A percentile compares a stretch with the other conserved stretches of the same genome.
Evolutionary conservation across 2,113 vertebrate species (phyloP).

Genomic region (Cygnus buccinator): DNA sequence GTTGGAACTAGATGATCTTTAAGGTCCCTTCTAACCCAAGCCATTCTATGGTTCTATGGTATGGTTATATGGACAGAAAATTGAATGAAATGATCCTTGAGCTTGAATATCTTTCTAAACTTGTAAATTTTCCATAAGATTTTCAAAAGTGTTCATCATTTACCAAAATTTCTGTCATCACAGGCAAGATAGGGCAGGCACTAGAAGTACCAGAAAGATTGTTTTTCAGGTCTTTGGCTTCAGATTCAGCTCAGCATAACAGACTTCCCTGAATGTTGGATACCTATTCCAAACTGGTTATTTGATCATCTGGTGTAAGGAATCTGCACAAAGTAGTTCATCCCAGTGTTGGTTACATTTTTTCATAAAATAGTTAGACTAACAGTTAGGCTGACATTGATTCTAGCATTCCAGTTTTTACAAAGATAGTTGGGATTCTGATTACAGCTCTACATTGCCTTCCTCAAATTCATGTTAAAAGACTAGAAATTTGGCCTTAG

Average conservation of each 20-base stretch:
- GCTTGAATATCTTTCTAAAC: not conserved
- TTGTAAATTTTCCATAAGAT: not conserved
- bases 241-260: not conserved
- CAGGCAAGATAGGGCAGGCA: not conserved
- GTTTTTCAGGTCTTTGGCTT: not conserved
- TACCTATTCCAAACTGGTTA: not conserved
- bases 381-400: not conserved
- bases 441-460: not conserved
- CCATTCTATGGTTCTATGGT: too few species aligned
- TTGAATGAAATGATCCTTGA: not conserved
- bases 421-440: not conserved
- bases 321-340: not conserved
- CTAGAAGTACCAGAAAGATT: not conserved
- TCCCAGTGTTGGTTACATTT: not conserved
- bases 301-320: not conserved
- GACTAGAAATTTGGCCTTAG: not conserved
- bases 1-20: too few species aligned
- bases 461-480: not conserved
- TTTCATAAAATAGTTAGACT: not conserved
- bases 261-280: not conserved
- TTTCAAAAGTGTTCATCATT: not conserved
- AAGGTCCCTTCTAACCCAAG: too few species aligned
- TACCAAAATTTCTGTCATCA: not conserved
- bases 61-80: not conserved
- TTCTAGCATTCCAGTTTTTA: not conserved